Percentiles rank a stretch among this genome's conserved stretches.
Conservation (phyloP, 2,888 invertebrate genomes). For the Synergus laeviventris region DNA sequence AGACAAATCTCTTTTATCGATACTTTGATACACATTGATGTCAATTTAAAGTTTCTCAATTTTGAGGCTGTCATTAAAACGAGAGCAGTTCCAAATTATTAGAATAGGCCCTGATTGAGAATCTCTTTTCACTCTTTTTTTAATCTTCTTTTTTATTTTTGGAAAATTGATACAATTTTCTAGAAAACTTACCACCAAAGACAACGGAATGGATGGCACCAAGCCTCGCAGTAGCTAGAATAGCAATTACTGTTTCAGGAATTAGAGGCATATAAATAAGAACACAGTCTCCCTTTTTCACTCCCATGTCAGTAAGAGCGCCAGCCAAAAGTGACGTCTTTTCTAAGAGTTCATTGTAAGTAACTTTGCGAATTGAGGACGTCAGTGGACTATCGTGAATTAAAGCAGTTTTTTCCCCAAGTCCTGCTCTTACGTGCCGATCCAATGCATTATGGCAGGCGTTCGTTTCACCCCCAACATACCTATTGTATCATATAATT, state of each 20-base stretch:
- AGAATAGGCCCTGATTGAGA: not conserved
- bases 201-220: conserved; percentile 97
- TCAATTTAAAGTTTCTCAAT: too few relatives aligned
- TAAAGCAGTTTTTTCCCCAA: conserved; percentile 87
- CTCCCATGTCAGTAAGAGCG: conserved; percentile 86
- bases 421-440: conserved; percentile 89
- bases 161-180: not conserved
- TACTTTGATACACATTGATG: too few relatives aligned
- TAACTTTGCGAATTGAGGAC: conserved; percentile 84
- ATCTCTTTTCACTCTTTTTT: not conserved
- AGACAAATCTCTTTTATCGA: not conserved
- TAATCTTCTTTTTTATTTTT: not conserved
- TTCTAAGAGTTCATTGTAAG: conserved; percentile 88
- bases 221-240: conserved; percentile 91
- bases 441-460: conserved; percentile 96
- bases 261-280: conserved; percentile 97
- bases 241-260: conserved; percentile 92
- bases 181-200: conserved; percentile 85
- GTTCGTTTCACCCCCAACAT: conserved; percentile 92
- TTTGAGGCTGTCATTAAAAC: not conserved
- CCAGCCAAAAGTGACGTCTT: conserved; percentile 90
- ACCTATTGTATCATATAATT: conserved; percentile 79
- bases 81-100: not conserved
- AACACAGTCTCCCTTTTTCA: conserved; percentile 88
- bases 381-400: conserved; percentile 95